Percentiles rank a stretch among this genome's conserved stretches.
phyloP scores from a whole-genome alignment of 1,140 invertebrate species.

The Pogonus chalceus region DNA sequence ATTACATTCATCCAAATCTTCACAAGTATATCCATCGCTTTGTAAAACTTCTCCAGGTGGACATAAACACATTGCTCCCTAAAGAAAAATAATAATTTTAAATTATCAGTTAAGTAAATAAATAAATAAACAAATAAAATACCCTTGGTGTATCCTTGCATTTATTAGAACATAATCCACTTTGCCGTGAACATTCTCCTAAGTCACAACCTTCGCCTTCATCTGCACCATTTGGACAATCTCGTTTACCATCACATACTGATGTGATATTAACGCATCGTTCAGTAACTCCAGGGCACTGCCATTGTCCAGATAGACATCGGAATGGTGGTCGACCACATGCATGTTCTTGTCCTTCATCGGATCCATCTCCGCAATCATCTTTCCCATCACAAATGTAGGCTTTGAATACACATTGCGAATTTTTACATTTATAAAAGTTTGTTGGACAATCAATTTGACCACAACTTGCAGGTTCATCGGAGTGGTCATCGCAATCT shows the following conservation, averaged over 20 bases:
- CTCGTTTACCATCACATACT: conserved; percentile 74
- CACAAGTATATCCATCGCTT: conserved; percentile 57
- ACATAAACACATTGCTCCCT: conserved; percentile 78
- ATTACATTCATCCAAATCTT: conserved; percentile 81
- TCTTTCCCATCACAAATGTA: conserved; percentile 94
- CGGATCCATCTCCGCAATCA: conserved; percentile 90
- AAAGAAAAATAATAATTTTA: conserved; percentile 13
- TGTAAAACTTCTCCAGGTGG: conserved; percentile 67
- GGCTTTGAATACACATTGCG: conserved; percentile 82
- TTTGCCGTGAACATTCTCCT: conserved; percentile 58
- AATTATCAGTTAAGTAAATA: not conserved
- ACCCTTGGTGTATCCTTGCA: conserved; percentile 86
- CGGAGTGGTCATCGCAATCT: conserved; percentile 87
- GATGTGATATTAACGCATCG: conserved; percentile 66
- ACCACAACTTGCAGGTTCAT: conserved; percentile 80
- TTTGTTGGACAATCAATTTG: conserved; percentile 61
- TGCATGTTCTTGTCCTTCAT: conserved; percentile 73
- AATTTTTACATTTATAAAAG: conserved; percentile 80
- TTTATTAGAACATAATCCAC: conserved; percentile 67
- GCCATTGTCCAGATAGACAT: conserved; percentile 70
- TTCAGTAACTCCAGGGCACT: conserved; percentile 68
- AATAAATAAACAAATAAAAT: conserved; percentile 23
- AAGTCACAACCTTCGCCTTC: conserved; percentile 81
- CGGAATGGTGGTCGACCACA: conserved; percentile 64
- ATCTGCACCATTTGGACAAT: conserved; percentile 86